Evolutionary conservation across 2,113 vertebrate genomes (phyloP).

Genomic region (Spheniscus mendiculus): DNA sequence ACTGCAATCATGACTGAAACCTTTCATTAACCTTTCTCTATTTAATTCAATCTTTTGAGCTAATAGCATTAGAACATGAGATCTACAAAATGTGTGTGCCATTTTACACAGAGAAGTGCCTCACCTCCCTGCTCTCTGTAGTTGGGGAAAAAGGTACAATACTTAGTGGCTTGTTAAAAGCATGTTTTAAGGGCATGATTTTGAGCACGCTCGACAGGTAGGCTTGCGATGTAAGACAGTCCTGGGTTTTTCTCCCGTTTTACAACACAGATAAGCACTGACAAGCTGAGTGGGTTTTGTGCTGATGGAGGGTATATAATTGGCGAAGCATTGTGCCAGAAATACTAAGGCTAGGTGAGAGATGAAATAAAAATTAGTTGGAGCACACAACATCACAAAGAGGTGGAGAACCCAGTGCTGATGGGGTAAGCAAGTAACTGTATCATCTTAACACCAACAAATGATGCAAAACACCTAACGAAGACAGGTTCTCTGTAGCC

Average conservation of each 20-base stretch:
- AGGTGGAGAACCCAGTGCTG: neutral
- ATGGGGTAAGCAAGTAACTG: neutral
- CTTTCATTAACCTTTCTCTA: constrained; percentile 75
- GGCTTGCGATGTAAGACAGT: neutral
- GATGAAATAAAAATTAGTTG: neutral
- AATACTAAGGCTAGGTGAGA: neutral
- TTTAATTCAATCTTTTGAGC: constrained; percentile 70
- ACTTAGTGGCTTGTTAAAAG: neutral
- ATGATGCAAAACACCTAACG: neutral
- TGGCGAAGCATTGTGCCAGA: neutral
- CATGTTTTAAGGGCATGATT: neutral
- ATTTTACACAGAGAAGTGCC: constrained; percentile 23
- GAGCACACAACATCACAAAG: neutral
- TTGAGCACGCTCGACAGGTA: neutral
- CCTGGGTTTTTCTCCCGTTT: neutral
- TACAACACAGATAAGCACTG: neutral
- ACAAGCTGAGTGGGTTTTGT: neutral
- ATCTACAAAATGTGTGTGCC: constrained; percentile 4
- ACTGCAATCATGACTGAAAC: constrained; percentile 67
- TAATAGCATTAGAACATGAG: constrained; percentile 58
- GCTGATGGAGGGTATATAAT: neutral
- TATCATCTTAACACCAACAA: neutral
- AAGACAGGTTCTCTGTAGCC: neutral
- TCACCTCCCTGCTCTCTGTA: neutral
- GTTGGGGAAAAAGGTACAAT: neutral